A percentile compares a stretch with the other conserved stretches of the same genome.
These are phyloP conservation scores for human (Homo sapiens) DNA, from an alignment of 2,113 vertebrate species.

Conservation along the genomic window GRCh38 chr1:81155001-81155500, in stretches of 20 bases:
- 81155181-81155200: not conserved
- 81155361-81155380: not conserved
- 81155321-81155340: not conserved
- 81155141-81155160: not conserved
- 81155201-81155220: not conserved
- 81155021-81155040: not conserved
- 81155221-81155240: not conserved
- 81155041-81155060: not conserved
- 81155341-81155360: not conserved
- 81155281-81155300: not conserved
- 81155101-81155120: conserved; percentile 25
- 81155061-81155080: not conserved
- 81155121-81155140: not conserved
- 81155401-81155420: not conserved
- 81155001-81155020: not conserved
- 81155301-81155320: not conserved
- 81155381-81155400: not conserved
- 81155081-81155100: not conserved
- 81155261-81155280: not conserved
- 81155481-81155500: not conserved
- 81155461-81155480: not conserved
- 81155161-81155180: not conserved
- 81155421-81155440: not conserved
- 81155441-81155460: not conserved
- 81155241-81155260: not conserved